These are phyloP conservation scores for Pandemis heparana DNA, from an alignment of 2,888 invertebrate genomes.

Conservation along the genomic window DNA sequence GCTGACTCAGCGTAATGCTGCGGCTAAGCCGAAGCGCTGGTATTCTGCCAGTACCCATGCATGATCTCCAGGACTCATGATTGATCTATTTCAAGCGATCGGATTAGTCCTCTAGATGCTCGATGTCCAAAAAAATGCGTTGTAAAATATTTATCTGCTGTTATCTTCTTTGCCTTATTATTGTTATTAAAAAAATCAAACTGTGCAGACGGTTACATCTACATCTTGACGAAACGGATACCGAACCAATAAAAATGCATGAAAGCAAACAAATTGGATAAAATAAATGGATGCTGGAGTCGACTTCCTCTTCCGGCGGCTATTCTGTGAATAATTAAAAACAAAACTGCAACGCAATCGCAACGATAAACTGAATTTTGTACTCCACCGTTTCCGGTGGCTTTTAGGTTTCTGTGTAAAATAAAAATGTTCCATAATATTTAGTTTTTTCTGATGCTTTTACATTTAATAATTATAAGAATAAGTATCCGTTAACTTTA, in stretches of 20 bases:
- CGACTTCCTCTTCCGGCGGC: constrained; percentile 26
- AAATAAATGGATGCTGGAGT: constrained; percentile 21
- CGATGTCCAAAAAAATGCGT: no score
- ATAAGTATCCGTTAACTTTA: no score
- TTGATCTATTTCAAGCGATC: no score
- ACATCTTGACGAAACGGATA: not conserved
- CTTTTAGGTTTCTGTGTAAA: not conserved
- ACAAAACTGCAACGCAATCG: constrained; percentile 13
- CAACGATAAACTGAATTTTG: not conserved
- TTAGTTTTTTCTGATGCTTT: not conserved
- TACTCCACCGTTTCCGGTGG: not conserved
- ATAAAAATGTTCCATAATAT: not conserved
- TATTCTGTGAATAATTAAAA: constrained; percentile 19
- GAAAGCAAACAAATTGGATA: constrained; percentile 7
- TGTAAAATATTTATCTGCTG: no score
- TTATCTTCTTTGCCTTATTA: no score
- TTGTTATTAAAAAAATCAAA: not conserved
- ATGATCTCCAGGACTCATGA: no score
- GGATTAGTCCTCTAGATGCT: no score
- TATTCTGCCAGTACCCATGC: no score
- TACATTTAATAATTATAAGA: not conserved
- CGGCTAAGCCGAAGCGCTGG: no score
- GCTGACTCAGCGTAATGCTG: no score
- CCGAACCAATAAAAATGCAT: not conserved
- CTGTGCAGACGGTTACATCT: not conserved